These are phyloP conservation scores for Rhodeus uyekii DNA, from an alignment of 2,797 vertebrate genomes.

Conservation along the genomic window DNA sequence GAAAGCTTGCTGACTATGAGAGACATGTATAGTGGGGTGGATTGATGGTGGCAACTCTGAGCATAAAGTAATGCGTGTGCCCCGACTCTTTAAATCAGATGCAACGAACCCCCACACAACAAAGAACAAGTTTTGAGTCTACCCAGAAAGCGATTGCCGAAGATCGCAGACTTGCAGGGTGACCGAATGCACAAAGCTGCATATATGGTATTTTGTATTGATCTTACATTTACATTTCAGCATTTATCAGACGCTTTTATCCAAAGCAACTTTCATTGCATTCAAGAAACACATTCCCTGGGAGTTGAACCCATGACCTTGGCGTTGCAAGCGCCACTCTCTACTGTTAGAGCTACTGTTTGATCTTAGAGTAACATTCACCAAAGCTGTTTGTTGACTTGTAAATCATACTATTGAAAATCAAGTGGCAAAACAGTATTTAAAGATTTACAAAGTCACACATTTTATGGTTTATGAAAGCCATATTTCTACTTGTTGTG, in stretches of 20 bases:
- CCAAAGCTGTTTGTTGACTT: not conserved
- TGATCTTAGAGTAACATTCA: not conserved
- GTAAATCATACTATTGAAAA: not conserved
- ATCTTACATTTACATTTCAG: too few relatives aligned
- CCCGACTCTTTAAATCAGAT: conserved; percentile 36
- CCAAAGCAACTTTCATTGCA: too few relatives aligned
- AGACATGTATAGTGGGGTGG: conserved; percentile 60
- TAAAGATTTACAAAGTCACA: conserved; percentile 2
- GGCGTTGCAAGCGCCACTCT: too few relatives aligned
- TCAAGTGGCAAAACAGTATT: conserved; percentile 1
- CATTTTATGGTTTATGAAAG: not conserved
- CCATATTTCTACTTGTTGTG: not conserved
- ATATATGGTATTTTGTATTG: not conserved
- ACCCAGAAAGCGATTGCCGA: not conserved
- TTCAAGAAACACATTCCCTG: too few relatives aligned
- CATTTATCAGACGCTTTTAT: too few relatives aligned
- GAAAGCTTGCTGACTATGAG: conserved; percentile 61
- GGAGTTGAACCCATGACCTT: too few relatives aligned
- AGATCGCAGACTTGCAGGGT: not conserved
- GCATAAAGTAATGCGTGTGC: conserved; percentile 32
- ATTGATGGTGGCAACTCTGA: conserved; percentile 57
- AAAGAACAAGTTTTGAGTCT: not conserved
- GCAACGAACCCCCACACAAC: not conserved
- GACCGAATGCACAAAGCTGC: not conserved
- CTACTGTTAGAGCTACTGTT: too few relatives aligned